Evolutionary conservation across 2,113 vertebrate species (phyloP).

Genomic region (Pedionomus torquatus): DNA sequence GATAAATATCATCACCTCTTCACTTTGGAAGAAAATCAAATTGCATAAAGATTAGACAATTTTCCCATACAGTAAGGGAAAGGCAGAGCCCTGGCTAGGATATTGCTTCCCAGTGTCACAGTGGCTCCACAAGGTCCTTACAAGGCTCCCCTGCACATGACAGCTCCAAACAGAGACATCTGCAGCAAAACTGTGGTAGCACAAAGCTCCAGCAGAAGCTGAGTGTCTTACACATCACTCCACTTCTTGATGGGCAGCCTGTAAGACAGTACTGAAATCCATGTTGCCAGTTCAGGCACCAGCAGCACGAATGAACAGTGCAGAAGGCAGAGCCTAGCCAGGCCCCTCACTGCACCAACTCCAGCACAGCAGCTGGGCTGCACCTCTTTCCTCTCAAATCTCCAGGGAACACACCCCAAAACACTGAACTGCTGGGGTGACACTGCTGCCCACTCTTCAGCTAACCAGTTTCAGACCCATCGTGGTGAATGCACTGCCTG

Average conservation of each 20-base stretch:
- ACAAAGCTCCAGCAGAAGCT: not conserved
- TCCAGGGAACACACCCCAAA: not conserved
- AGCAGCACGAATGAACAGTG: not conserved
- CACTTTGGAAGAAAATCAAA: not conserved
- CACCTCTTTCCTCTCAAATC: not conserved
- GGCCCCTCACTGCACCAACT: rapidly evolving
- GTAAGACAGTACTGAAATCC: rapidly evolving
- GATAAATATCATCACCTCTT: not conserved
- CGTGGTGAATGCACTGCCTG: rapidly evolving
- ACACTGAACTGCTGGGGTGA: not conserved
- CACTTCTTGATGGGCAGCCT: not conserved
- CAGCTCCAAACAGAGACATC: not conserved
- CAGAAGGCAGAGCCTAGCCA: not conserved
- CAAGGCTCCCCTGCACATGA: not conserved
- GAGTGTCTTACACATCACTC: not conserved
- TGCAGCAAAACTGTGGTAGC: not conserved
- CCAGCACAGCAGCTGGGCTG: not conserved
- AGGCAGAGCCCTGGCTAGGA: not conserved
- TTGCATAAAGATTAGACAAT: not conserved
- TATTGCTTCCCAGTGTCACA: not conserved
- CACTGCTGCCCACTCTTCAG: not conserved
- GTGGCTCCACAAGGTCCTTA: not conserved
- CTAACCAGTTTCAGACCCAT: not conserved
- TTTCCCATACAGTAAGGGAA: not conserved
- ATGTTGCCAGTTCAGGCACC: rapidly evolving